Evolutionary conservation across 2,113 vertebrate species (phyloP).

Genomic region (Sylvilagus bachmani): DNA sequence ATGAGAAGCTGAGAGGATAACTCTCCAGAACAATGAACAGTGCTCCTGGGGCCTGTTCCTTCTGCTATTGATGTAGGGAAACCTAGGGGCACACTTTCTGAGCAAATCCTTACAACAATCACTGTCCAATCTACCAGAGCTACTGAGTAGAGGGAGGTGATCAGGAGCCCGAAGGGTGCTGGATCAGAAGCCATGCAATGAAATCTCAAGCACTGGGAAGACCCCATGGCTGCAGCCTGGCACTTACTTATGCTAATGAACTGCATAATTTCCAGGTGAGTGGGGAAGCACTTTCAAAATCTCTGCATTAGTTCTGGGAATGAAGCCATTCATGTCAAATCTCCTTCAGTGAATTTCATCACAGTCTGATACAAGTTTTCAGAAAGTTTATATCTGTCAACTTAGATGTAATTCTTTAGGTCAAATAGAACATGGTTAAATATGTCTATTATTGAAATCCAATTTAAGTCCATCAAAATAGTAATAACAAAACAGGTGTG

Average conservation of each 20-base stretch:
- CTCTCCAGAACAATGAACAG: conserved; percentile 62
- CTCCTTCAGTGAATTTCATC: conserved; percentile 40
- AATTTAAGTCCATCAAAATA: conserved; percentile 63
- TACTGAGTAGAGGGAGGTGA: conserved; percentile 43
- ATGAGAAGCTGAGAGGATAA: conserved; percentile 57
- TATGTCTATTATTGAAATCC: conserved; percentile 56
- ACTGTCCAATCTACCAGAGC: conserved; percentile 65
- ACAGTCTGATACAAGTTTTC: not conserved
- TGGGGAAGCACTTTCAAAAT: not conserved
- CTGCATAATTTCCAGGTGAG: conserved; percentile 19
- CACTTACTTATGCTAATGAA: conserved; percentile 62
- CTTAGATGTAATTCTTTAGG: conserved; percentile 37
- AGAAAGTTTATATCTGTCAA: conserved; percentile 12
- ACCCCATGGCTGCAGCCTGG: not conserved
- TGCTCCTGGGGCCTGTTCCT: conserved; percentile 37
- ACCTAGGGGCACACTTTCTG: conserved; percentile 53
- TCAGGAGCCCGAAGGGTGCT: not conserved
- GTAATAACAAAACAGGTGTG: conserved; percentile 56
- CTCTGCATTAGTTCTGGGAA: conserved; percentile 46
- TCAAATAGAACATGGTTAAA: conserved; percentile 58
- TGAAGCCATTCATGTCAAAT: not conserved
- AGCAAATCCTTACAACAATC: conserved; percentile 73
- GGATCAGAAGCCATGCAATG: conserved; percentile 62
- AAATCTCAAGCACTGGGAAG: conserved; percentile 25
- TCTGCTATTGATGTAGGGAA: conserved; percentile 52